phyloP scores from a whole-genome alignment of 2,113 vertebrate species.

The Mixornis gularis region DNA sequence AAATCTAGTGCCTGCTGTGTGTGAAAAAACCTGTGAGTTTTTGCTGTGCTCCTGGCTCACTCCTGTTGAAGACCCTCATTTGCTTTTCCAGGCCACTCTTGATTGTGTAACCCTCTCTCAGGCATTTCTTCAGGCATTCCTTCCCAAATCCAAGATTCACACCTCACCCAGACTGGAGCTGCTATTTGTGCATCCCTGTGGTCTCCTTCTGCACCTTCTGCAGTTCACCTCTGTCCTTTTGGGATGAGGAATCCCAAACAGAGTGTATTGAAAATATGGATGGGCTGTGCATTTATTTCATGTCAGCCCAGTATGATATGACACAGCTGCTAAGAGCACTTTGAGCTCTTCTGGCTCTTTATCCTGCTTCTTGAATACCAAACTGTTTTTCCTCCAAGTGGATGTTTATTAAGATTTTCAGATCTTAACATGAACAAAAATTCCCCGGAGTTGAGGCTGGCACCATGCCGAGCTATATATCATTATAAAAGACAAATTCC shows the following conservation, averaged over 20 bases:
- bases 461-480: background rate
- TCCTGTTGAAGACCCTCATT: background rate
- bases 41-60: background rate
- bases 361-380: background rate
- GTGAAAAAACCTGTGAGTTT: rapidly evolving
- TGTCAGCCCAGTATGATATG: background rate
- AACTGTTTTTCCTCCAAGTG: background rate
- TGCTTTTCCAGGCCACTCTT: background rate
- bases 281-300: rapidly evolving
- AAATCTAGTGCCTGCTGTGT: background rate
- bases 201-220: background rate
- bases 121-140: background rate
- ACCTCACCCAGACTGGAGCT: background rate
- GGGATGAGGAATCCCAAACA: background rate
- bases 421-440: background rate
- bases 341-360: background rate
- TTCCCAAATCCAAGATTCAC: background rate
- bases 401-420: background rate
- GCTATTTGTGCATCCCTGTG: background rate
- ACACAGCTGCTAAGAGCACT: background rate
- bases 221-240: background rate
- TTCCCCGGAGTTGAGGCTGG: background rate
- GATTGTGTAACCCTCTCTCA: background rate
- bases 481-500: background rate
- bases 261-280: rapidly evolving